Conservation (phyloP, 30 jellyfish, hydroid and myxozoan genomes). For the Sanderia malayensis region DNA sequence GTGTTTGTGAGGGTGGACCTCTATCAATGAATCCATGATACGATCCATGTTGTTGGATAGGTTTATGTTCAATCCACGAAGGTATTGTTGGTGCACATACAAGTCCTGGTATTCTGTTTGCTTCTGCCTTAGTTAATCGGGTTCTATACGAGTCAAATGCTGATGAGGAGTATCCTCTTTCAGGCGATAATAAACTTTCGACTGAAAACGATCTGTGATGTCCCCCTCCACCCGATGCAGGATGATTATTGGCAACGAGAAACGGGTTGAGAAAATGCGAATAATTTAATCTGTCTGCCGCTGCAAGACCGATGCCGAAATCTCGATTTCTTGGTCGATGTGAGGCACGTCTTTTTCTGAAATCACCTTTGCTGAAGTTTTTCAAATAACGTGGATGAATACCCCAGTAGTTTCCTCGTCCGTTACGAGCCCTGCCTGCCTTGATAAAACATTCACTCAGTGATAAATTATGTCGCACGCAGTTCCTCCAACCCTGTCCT, state of each 20-base stretch:
- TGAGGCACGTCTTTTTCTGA: conserved; percentile 90
- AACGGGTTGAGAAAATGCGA: conserved; percentile 67
- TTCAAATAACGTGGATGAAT: conserved; percentile 93
- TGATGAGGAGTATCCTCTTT: conserved; percentile 61
- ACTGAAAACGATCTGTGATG: conserved; percentile 67
- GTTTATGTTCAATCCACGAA: conserved; percentile 63
- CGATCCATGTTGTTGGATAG: conserved; percentile 9
- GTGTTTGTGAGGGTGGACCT: conserved; percentile 39
- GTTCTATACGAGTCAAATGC: conserved; percentile 55
- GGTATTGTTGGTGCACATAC: conserved; percentile 47
- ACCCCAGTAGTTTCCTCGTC: conserved; percentile 99
- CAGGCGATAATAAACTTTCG: conserved; percentile 80
- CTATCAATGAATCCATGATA: conserved; percentile 33
- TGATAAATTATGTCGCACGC: conserved; percentile 95
- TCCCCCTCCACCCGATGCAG: conserved; percentile 27
- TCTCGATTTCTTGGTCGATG: conserved; percentile 95
- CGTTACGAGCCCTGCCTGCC: conserved; percentile 98
- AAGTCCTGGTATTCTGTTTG: conserved; percentile 49
- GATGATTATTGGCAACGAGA: conserved; percentile 37
- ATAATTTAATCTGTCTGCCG: conserved; percentile 67
- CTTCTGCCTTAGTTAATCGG: conserved; percentile 24
- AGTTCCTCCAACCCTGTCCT: conserved; percentile 99
- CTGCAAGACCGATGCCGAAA: conserved; percentile 60
- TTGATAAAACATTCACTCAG: conserved; percentile 92
- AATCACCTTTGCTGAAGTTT: conserved; percentile 95